Percentiles rank a stretch among this genome's conserved stretches.
phyloP scores from a whole-genome alignment of 2,113 vertebrate species.

The Thamnophis sirtalis region DNA sequence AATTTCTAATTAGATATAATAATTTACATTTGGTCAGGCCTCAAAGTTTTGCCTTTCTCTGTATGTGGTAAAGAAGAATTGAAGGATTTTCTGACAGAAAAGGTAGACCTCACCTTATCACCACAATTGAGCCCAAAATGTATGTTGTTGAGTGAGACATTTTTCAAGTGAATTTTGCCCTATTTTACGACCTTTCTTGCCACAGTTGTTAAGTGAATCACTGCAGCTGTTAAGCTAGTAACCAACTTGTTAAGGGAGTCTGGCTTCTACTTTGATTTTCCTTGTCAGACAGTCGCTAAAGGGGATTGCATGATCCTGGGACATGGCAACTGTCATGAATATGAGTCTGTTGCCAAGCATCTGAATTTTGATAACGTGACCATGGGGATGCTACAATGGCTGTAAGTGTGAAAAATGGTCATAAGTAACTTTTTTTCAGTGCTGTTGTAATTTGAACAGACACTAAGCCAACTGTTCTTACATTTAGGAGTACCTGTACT shows the following conservation, averaged over 20 bases:
- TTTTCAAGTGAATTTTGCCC: neutral
- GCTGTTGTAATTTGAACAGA: neutral
- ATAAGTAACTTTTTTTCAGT: neutral
- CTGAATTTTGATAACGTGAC: neutral
- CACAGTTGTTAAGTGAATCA: neutral
- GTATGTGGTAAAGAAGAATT: neutral
- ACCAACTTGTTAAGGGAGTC: neutral
- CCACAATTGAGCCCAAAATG: neutral
- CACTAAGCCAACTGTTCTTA: neutral
- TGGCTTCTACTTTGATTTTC: neutral
- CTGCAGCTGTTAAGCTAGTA: neutral
- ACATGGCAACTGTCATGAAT: neutral
- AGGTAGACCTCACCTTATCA: neutral
- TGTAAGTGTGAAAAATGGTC: neutral
- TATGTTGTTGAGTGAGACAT: neutral
- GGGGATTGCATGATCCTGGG: neutral
- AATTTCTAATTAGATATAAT: neutral
- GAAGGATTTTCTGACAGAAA: neutral
- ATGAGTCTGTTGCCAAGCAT: neutral
- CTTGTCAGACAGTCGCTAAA: neutral
- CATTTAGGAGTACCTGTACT: neutral
- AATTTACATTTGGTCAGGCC: neutral
- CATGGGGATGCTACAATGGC: neutral
- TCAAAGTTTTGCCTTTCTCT: neutral
- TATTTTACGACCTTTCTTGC: neutral